A percentile compares a stretch with the other conserved stretches of the same genome.
Conservation (phyloP, 2,888 invertebrate genomes). For the Synanthedon andrenaeformis region DNA sequence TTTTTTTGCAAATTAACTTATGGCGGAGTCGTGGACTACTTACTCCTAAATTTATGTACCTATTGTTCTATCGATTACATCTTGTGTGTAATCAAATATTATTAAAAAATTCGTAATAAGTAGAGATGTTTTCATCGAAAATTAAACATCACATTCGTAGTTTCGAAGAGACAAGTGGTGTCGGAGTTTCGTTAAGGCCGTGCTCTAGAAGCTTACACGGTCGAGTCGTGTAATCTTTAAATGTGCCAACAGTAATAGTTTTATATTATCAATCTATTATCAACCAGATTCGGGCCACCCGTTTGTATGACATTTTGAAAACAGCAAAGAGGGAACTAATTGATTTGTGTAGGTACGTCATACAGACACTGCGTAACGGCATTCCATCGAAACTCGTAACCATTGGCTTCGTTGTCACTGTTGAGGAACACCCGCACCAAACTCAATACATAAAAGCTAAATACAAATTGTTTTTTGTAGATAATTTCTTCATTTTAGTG, state of each 20-base stretch:
- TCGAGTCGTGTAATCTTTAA: slow-evolving; percentile 19
- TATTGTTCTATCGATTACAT: slow-evolving; percentile 23
- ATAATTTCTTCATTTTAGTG: slow-evolving; percentile 28
- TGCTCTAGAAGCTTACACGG: slow-evolving; percentile 24
- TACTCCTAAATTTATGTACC: slow-evolving; percentile 38
- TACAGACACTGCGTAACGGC: slow-evolving; percentile 57
- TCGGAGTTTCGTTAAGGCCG: slow-evolving; percentile 66
- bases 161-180: slow-evolving; percentile 40
- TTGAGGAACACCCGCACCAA: slow-evolving; percentile 32
- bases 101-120: slow-evolving; percentile 48
- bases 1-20: slow-evolving; percentile 45
- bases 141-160: slow-evolving; percentile 33
- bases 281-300: slow-evolving; percentile 69
- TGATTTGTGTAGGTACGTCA: slow-evolving; percentile 40
- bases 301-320: slow-evolving; percentile 33
- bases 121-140: slow-evolving; percentile 37
- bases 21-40: slow-evolving; percentile 56
- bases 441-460: slow-evolving; percentile 65
- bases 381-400: slow-evolving; percentile 63
- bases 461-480: slow-evolving; percentile 55
- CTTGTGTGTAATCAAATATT: slow-evolving; percentile 23
- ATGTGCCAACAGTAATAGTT: slow-evolving; percentile 51
- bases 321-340: slow-evolving; percentile 21
- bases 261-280: slow-evolving; percentile 14
- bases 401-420: slow-evolving; percentile 24